phyloP scores from a whole-genome alignment of 2,113 vertebrate species.

The Pipa parva region DNA sequence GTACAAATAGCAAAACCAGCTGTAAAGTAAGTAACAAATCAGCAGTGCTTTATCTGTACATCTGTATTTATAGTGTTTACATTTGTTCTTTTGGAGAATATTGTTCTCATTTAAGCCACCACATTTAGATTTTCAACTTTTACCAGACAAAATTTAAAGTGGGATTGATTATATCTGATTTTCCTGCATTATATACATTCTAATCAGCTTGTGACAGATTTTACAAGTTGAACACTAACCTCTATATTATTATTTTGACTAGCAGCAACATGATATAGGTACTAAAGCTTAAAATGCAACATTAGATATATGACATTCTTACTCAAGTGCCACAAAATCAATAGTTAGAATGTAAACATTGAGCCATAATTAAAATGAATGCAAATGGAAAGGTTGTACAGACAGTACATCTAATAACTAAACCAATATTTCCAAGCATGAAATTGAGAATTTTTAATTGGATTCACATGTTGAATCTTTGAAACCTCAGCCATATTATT shows the following conservation, averaged over 20 bases:
- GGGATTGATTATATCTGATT: too few species aligned
- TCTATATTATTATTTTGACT: too few species aligned
- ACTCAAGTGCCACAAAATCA: not conserved
- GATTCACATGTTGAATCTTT: not conserved
- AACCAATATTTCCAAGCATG: not conserved
- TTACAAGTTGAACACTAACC: too few species aligned
- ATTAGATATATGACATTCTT: not conserved
- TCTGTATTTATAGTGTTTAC: too few species aligned
- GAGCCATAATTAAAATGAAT: not conserved
- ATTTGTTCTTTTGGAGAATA: too few species aligned
- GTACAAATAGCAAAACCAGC: too few species aligned
- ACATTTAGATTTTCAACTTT: constrained; percentile 2
- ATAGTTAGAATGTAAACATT: not conserved
- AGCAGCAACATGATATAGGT: not conserved
- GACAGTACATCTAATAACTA: not conserved
- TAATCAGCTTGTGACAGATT: too few species aligned
- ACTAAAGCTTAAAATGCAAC: not conserved
- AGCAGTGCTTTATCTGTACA: too few species aligned
- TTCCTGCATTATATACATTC: too few species aligned
- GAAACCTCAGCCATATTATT: not conserved
- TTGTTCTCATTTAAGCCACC: not conserved
- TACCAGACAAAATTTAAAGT: too few species aligned
- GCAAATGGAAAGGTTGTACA: not conserved
- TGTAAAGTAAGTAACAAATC: too few species aligned
- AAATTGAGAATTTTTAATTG: not conserved